Percentiles rank a stretch among this genome's conserved stretches.
Conservation (phyloP, 2,113 vertebrate genomes). For the Colaptes auratus region DNA sequence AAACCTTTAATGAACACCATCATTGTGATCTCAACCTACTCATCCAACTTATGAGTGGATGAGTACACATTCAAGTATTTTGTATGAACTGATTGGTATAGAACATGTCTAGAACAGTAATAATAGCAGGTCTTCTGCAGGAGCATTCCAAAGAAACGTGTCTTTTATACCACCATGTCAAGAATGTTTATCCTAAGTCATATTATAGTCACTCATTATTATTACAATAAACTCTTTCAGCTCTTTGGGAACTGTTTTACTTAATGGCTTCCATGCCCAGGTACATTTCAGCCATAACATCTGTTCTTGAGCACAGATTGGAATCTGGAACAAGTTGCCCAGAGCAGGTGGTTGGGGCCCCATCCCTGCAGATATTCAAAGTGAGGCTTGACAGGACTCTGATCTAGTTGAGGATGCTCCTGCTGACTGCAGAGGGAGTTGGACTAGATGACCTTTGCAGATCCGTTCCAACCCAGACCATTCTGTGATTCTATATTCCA, state of each 20-base stretch:
- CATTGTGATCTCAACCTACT: constrained; percentile 11
- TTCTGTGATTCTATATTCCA: too few relatives aligned
- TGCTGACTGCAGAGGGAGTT: too few relatives aligned
- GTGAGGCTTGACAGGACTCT: too few relatives aligned
- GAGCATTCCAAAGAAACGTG: neutral
- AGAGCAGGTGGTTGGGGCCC: too few relatives aligned
- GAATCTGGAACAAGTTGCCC: too few relatives aligned
- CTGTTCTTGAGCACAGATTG: neutral
- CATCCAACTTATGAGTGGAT: neutral
- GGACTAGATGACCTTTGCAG: too few relatives aligned
- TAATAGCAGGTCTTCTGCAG: neutral
- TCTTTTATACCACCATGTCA: neutral
- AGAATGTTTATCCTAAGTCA: neutral
- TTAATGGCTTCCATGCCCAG: neutral
- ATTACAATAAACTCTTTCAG: neutral
- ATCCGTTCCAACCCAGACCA: too few relatives aligned
- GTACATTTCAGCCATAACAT: neutral
- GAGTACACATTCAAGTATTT: neutral
- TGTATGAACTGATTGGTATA: neutral
- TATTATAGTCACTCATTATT: neutral
- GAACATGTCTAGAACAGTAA: neutral
- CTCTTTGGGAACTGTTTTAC: neutral
- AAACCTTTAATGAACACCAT: neutral
- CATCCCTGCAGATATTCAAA: too few relatives aligned
- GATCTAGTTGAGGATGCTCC: too few relatives aligned